Conservation (phyloP, 2,888 invertebrate species). For the Caenorhabditis sp. region DNA sequence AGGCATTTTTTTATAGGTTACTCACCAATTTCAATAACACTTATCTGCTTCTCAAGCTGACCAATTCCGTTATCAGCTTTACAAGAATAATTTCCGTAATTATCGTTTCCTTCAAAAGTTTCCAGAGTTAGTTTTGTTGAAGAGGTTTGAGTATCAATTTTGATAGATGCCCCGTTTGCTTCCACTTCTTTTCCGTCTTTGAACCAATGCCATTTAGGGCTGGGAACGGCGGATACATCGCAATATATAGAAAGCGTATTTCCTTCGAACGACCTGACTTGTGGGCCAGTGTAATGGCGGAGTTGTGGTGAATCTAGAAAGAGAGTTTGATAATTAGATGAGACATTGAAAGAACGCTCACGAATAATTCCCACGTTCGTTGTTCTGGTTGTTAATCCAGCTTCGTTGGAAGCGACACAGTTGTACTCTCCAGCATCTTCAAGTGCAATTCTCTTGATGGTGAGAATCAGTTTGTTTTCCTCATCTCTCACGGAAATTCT, state of each 20-base stretch:
- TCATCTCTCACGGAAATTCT: conserved; percentile 53
- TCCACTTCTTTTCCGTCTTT: conserved; percentile 64
- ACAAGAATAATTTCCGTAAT: conserved; percentile 69
- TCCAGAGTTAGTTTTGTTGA: conserved; percentile 56
- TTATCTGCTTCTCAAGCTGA: conserved; percentile 58
- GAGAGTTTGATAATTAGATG: neutral
- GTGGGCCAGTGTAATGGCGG: conserved; percentile 54
- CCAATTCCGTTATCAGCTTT: conserved; percentile 69
- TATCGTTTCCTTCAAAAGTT: conserved; percentile 41
- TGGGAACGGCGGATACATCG: conserved; percentile 69
- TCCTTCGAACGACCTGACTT: conserved; percentile 60
- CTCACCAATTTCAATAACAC: conserved; percentile 66
- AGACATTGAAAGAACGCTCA: conserved; percentile 28
- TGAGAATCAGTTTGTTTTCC: conserved; percentile 62
- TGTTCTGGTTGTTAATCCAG: conserved; percentile 62
- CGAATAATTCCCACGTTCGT: conserved; percentile 66
- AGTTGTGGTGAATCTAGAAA: conserved; percentile 63
- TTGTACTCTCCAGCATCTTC: conserved; percentile 70
- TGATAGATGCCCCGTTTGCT: conserved; percentile 61
- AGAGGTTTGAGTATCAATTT: conserved; percentile 52
- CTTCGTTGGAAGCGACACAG: conserved; percentile 70
- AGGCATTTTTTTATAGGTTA: neutral
- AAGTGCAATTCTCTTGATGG: conserved; percentile 58
- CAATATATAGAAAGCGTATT: conserved; percentile 64
- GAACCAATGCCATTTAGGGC: conserved; percentile 66